Percentiles rank a stretch among this genome's conserved stretches.
Evolutionary conservation across 2,113 vertebrate species (phyloP).

Genomic region (Takifugu bimaculatus): DNA sequence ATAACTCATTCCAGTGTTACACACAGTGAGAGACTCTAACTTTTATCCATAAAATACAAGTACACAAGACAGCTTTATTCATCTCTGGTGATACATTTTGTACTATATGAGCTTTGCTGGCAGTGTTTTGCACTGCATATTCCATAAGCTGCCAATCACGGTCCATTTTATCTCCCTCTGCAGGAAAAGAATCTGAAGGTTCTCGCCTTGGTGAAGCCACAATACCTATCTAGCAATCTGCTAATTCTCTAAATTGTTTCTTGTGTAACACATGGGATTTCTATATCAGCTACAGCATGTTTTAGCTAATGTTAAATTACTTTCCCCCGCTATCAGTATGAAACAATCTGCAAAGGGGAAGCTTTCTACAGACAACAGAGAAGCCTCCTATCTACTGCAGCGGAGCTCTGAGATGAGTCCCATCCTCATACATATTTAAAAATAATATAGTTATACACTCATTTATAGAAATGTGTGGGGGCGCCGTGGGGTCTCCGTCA

Average conservation of each 20-base stretch:
- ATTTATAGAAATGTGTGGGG: conserved; percentile 10
- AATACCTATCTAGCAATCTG: background rate
- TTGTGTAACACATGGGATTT: background rate
- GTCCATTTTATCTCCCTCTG: background rate
- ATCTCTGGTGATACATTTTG: background rate
- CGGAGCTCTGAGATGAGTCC: background rate
- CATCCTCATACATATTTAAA: conserved; percentile 8
- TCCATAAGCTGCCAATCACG: background rate
- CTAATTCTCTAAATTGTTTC: background rate
- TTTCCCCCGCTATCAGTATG: background rate
- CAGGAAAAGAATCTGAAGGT: background rate
- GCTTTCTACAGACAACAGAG: too few species aligned
- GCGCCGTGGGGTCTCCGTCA: conserved; percentile 43
- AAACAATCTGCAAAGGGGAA: too few species aligned
- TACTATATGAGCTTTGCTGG: background rate
- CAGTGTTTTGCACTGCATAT: background rate
- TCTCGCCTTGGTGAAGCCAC: background rate
- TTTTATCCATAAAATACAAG: background rate
- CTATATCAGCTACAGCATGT: background rate
- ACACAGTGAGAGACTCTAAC: background rate
- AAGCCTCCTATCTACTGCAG: too few species aligned
- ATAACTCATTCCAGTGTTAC: conserved; percentile 15
- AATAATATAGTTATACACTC: conserved; percentile 8
- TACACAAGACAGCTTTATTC: conserved; percentile 5
- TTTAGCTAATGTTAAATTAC: conserved; percentile 6